phyloP scores from a whole-genome alignment of 2,113 vertebrate genomes.

The Pitta sordida region DNA sequence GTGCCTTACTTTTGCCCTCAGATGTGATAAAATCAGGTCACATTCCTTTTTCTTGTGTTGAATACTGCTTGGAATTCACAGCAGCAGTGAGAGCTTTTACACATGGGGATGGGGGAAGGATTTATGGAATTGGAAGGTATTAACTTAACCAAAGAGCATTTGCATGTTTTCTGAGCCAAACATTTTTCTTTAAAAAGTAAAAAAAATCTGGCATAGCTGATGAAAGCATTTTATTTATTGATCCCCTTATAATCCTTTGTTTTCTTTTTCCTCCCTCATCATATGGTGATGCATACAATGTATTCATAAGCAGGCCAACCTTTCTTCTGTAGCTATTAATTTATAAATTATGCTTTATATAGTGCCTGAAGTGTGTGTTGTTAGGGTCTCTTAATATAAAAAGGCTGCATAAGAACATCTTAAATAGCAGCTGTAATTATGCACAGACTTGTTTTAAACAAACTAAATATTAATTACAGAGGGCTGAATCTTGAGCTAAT shows the following conservation, averaged over 20 bases:
- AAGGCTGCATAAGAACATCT: neutral
- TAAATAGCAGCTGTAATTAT: constrained; percentile 11
- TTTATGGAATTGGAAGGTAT: constrained; percentile 49
- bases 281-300: neutral
- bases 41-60: neutral
- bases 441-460: neutral
- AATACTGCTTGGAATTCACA: constrained; percentile 42
- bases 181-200: neutral
- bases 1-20: constrained; percentile 13
- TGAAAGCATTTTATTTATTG: constrained; percentile 61
- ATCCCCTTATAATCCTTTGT: constrained; percentile 51
- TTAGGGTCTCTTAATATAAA: neutral
- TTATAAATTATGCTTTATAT: neutral
- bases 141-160: constrained; percentile 62
- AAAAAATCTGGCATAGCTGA: constrained; percentile 28
- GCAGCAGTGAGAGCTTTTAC: constrained; percentile 8
- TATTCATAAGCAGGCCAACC: neutral
- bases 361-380: neutral
- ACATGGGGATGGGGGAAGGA: neutral
- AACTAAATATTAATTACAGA: constrained; percentile 14
- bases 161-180: constrained; percentile 59
- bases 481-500: neutral
- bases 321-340: neutral
- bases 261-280: neutral
- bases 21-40: neutral